Percentiles rank a stretch among this genome's conserved stretches.
phyloP scores from a whole-genome alignment of 2,113 vertebrate species.

The Rynchops niger region DNA sequence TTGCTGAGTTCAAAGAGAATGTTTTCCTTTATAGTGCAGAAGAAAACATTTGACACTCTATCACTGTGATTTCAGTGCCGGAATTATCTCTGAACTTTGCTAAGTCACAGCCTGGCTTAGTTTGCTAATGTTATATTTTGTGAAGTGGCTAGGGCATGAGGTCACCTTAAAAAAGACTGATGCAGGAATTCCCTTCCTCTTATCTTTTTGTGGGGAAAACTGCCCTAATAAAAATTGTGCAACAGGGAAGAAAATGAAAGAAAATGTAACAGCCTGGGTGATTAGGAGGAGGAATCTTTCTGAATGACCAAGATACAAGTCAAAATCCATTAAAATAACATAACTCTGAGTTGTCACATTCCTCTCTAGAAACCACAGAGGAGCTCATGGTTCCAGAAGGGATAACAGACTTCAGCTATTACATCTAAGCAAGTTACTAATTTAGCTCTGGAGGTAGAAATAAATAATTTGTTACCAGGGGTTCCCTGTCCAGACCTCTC shows the following conservation, averaged over 20 bases:
- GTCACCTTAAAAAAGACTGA: constrained; percentile 12
- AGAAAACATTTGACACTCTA: constrained; percentile 29
- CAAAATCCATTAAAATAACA: not conserved
- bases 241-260: not conserved
- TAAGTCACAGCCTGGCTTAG: constrained; percentile 7
- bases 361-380: not conserved
- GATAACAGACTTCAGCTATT: not conserved
- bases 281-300: not conserved
- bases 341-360: not conserved
- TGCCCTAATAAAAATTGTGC: not conserved
- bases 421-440: not conserved
- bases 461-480: not conserved
- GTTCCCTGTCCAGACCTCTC: not conserved
- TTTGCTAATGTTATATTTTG: not conserved
- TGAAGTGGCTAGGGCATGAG: not conserved
- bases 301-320: not conserved
- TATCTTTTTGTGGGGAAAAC: not conserved
- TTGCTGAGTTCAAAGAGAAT: constrained; percentile 56
- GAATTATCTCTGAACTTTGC: constrained; percentile 42
- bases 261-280: not conserved
- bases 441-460: not conserved
- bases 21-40: constrained; percentile 41
- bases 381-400: not conserved
- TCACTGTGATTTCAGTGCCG: constrained; percentile 22
- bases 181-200: not conserved